Conservation (phyloP, 2,113 vertebrate species). For the Galemys pyrenaicus region DNA sequence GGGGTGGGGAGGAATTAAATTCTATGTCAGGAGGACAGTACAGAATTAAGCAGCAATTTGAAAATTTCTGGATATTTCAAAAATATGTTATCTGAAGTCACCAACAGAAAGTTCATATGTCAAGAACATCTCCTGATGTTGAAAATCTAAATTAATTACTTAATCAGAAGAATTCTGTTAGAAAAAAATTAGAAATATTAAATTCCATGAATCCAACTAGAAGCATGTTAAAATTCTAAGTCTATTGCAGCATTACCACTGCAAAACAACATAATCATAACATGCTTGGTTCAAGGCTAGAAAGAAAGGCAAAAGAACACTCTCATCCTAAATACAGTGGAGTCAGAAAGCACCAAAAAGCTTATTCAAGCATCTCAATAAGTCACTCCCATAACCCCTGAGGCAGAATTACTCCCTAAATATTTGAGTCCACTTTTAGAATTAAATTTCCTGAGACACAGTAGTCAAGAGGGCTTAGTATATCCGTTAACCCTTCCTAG, state of each 20-base stretch:
- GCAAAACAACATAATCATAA: not conserved
- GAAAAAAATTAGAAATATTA: not conserved
- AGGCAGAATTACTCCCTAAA: not conserved
- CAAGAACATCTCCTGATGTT: not conserved
- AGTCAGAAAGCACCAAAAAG: not conserved
- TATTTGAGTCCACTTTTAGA: not conserved
- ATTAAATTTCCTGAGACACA: conserved; percentile 10
- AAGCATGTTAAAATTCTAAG: conserved; percentile 36
- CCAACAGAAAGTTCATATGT: not conserved
- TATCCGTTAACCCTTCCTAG: not conserved
- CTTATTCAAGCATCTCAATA: not conserved
- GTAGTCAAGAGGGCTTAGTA: not conserved
- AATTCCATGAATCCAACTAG: not conserved
- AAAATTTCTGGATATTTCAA: not conserved
- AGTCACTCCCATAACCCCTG: not conserved
- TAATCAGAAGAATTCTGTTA: not conserved
- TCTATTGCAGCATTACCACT: not conserved
- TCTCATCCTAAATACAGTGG: not conserved
- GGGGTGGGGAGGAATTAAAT: not conserved
- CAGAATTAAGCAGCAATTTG: conserved; percentile 18
- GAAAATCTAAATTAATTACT: conserved; percentile 2
- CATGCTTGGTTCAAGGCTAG: not conserved
- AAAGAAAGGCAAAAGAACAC: not conserved
- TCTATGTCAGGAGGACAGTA: not conserved
- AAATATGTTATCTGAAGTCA: not conserved